phyloP scores from a whole-genome alignment of 2,113 vertebrate genomes.

The Syngnathus scovelli region DNA sequence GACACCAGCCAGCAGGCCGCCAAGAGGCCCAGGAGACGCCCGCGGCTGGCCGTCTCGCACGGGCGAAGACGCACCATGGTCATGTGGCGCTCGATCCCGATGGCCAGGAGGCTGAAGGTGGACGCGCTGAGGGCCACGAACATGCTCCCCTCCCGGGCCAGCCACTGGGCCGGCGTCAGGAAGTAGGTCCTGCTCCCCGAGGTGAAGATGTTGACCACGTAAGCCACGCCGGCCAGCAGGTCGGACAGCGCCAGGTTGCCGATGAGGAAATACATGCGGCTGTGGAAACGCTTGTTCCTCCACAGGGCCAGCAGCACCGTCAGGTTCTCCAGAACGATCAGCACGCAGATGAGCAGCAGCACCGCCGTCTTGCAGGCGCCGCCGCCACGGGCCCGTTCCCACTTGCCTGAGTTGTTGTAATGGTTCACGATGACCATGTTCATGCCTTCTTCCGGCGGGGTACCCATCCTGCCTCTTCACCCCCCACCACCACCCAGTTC shows the following conservation, averaged over 20 bases:
- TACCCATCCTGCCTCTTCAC: conserved; percentile 45
- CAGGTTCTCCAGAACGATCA: conserved; percentile 74
- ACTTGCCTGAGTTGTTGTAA: conserved; percentile 76
- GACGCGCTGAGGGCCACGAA: conserved; percentile 75
- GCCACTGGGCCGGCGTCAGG: conserved; percentile 68
- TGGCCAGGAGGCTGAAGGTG: conserved; percentile 74
- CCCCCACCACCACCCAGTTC: conserved; percentile 12
- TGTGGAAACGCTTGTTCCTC: conserved; percentile 74
- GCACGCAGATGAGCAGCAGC: conserved; percentile 66
- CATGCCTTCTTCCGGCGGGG: conserved; percentile 57
- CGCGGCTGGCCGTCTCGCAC: conserved; percentile 64
- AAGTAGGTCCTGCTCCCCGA: conserved; percentile 67
- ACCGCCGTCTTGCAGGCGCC: conserved; percentile 58
- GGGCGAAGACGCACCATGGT: conserved; percentile 75
- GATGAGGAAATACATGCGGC: conserved; percentile 74
- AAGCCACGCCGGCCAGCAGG: conserved; percentile 73
- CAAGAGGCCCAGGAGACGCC: conserved; percentile 65
- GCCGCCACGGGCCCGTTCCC: conserved; percentile 48
- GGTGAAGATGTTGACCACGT: conserved; percentile 72
- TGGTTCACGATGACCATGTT: conserved; percentile 60
- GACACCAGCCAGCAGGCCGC: conserved; percentile 73
- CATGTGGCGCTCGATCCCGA: conserved; percentile 75
- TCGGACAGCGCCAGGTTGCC: conserved; percentile 75
- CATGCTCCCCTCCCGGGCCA: conserved; percentile 76
- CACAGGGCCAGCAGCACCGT: conserved; percentile 71